Evolutionary conservation across 2,113 vertebrate species (phyloP).

Genomic region (Oryzias melastigma): DNA sequence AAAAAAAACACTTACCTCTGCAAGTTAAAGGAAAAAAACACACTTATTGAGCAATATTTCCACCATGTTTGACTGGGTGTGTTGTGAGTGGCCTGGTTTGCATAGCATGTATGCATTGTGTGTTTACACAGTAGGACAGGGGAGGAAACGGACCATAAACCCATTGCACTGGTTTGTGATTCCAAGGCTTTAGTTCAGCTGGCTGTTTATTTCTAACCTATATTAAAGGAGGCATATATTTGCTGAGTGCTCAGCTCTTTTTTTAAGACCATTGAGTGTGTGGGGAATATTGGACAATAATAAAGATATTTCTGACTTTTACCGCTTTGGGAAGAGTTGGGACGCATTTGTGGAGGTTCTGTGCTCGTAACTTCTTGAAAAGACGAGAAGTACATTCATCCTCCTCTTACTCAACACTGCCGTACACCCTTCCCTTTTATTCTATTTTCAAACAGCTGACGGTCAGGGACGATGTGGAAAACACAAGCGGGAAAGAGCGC

Average conservation of each 20-base stretch:
- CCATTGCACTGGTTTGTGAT: conserved; percentile 45
- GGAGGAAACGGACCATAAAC: conserved; percentile 47
- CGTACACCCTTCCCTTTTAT: conserved; percentile 56
- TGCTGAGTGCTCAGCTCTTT: no score
- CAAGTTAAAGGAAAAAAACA: conserved; percentile 30
- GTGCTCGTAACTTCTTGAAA: not conserved
- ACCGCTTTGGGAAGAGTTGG: not conserved
- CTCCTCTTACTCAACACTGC: conserved; percentile 46
- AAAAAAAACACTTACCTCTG: conserved; percentile 42
- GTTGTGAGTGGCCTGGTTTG: conserved; percentile 37
- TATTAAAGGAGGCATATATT: conserved; percentile 14
- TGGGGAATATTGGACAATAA: no score
- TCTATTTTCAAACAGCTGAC: conserved; percentile 49
- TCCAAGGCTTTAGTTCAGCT: conserved; percentile 28
- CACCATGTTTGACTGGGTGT: conserved; percentile 33
- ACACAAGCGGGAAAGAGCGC: conserved; percentile 45
- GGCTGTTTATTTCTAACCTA: conserved; percentile 50
- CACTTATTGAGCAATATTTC: conserved; percentile 57
- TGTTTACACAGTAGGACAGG: conserved; percentile 40
- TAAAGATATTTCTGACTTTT: no score
- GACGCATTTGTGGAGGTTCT: not conserved
- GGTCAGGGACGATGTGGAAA: conserved; percentile 40
- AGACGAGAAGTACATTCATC: conserved; percentile 44
- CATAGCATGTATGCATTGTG: conserved; percentile 20
- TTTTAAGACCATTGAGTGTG: no score